A percentile compares a stretch with the other conserved stretches of the same genome.
These are phyloP conservation scores for Brachyopa scutellaris DNA, from an alignment of 2,888 invertebrate species.

Conservation along the genomic window DNA sequence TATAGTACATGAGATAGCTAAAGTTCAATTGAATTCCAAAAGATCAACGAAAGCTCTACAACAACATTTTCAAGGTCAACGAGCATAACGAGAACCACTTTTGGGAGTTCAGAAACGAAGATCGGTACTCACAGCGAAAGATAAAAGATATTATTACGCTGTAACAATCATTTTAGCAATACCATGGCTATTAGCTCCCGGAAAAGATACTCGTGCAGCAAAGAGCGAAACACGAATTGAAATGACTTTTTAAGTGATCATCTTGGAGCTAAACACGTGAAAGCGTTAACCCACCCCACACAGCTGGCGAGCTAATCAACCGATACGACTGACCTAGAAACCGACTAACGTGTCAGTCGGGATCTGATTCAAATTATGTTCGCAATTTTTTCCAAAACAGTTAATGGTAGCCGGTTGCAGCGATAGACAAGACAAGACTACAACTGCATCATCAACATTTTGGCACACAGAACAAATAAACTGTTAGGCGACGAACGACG, in stretches of 20 bases:
- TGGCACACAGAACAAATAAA: slow-evolving; percentile 42
- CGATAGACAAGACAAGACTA: slow-evolving; percentile 16
- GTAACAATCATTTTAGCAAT: not conserved
- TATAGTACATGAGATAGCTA: not conserved
- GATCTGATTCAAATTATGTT: slow-evolving; percentile 51
- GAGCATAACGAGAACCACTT: slow-evolving; percentile 11
- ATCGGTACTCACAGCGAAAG: not conserved
- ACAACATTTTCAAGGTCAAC: slow-evolving; percentile 21
- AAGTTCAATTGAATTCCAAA: slow-evolving; percentile 1
- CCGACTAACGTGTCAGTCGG: slow-evolving; percentile 57
- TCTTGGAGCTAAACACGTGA: not conserved
- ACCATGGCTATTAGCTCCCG: not conserved
- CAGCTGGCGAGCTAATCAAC: slow-evolving; percentile 22
- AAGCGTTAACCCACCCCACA: slow-evolving; percentile 8
- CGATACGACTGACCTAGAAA: slow-evolving; percentile 57
- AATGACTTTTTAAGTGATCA: slow-evolving; percentile 13
- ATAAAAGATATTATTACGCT: not conserved
- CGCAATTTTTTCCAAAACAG: slow-evolving; percentile 26
- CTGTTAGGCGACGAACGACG: slow-evolving; percentile 33
- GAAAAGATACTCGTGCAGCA: not conserved
- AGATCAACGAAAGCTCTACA: not conserved
- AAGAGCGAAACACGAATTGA: slow-evolving; percentile 5
- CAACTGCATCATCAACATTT: slow-evolving; percentile 45
- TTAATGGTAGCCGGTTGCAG: slow-evolving; percentile 28
- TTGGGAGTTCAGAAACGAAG: not conserved